A percentile compares a stretch with the other conserved stretches of the same genome.
These are phyloP conservation scores for Tetraneura akinire DNA, from an alignment of 1,140 invertebrate species.

Conservation along the genomic window DNA sequence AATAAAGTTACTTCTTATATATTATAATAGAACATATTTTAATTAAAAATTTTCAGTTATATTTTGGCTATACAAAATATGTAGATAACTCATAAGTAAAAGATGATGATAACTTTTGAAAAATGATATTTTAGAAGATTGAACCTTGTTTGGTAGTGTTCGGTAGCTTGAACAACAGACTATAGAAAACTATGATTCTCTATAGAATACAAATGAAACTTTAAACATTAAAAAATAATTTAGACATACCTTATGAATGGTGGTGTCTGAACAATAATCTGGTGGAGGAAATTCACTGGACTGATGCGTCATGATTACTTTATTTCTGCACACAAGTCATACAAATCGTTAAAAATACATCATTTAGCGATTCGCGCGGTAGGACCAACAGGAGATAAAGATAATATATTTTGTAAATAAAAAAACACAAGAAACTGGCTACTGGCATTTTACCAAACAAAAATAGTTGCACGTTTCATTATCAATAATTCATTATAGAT, in stretches of 20 bases:
- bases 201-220: no score
- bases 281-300: constrained; percentile 35
- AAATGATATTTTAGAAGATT: no score
- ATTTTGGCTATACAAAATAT: no score
- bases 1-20: no score
- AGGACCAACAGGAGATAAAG: background rate
- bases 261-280: constrained; percentile 7
- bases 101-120: no score
- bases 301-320: background rate
- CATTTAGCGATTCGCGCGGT: background rate
- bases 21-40: no score
- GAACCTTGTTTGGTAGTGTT: no score
- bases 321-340: background rate
- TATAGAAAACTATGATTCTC: no score
- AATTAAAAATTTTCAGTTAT: no score
- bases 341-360: background rate
- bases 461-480: background rate
- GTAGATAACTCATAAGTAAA: no score
- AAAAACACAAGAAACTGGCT: background rate
- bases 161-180: no score
- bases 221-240: no score
- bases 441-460: background rate
- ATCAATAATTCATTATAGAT: background rate
- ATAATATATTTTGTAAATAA: background rate
- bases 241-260: background rate